A percentile compares a stretch with the other conserved stretches of the same genome.
phyloP scores from a whole-genome alignment of 2,113 vertebrate species.

The Sclerurus mexicanus region DNA sequence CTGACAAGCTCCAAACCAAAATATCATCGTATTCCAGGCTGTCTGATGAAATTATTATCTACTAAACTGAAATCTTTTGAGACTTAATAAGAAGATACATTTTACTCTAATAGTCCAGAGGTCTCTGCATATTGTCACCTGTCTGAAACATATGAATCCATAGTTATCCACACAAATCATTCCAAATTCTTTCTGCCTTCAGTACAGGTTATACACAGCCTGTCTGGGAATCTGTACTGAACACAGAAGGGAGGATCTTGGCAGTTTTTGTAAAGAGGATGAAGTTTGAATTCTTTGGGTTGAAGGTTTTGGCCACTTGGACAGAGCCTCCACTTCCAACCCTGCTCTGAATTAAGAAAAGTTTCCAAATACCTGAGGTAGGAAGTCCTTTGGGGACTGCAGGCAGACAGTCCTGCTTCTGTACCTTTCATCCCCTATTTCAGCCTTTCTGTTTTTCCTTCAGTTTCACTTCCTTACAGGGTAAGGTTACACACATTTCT shows the following conservation, averaged over 20 bases:
- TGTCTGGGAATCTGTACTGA: neutral
- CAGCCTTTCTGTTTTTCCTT: neutral
- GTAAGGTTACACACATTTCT: neutral
- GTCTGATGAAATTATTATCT: neutral
- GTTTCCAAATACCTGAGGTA: neutral
- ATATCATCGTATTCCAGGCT: neutral
- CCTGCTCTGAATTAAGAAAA: neutral
- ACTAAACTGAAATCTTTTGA: neutral
- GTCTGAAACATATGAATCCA: neutral
- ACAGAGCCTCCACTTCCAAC: neutral
- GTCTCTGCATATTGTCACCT: neutral
- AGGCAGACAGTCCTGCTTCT: neutral
- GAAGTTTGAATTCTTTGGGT: neutral
- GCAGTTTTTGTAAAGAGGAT: neutral
- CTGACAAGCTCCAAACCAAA: neutral
- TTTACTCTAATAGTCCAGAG: neutral
- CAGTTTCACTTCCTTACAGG: neutral
- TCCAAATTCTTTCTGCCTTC: neutral
- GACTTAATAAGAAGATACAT: neutral
- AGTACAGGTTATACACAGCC: neutral
- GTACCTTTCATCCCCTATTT: neutral
- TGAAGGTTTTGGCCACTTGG: neutral
- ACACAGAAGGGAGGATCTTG: neutral
- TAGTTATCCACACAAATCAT: neutral
- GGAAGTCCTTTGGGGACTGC: neutral